Conservation (phyloP, 2,797 vertebrate species). For the Acipenser oxyrinchus region DNA sequence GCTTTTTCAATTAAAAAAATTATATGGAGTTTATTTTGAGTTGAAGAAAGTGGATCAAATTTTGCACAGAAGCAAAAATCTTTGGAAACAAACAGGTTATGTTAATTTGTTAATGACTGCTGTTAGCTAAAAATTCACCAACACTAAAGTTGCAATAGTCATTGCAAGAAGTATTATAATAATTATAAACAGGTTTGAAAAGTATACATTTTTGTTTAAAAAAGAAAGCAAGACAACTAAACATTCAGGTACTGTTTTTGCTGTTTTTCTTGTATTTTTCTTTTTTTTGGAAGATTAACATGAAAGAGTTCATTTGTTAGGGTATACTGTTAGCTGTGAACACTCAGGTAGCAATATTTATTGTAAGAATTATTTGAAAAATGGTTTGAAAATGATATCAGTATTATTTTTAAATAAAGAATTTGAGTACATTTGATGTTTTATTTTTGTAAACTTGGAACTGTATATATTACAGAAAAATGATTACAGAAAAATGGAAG, state of each 20-base stretch:
- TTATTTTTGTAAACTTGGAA: no score
- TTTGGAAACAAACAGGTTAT: neutral
- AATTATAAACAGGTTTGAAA: neutral
- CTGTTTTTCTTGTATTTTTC: no score
- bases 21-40: neutral
- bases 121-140: neutral
- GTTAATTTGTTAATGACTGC: neutral
- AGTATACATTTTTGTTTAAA: neutral
- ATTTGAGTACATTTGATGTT: no score
- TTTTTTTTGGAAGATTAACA: no score
- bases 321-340: no score
- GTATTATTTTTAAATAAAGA: no score
- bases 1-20: neutral
- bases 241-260: neutral
- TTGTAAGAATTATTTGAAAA: no score
- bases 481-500: neutral
- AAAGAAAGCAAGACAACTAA: neutral
- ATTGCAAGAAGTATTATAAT: neutral
- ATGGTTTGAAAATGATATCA: no score
- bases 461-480: neutral
- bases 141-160: neutral
- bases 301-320: no score
- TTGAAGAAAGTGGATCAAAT: neutral
- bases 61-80: no score
- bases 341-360: no score